Conservation (phyloP, 1,140 invertebrate genomes). For the Lepidostoma basale region DNA sequence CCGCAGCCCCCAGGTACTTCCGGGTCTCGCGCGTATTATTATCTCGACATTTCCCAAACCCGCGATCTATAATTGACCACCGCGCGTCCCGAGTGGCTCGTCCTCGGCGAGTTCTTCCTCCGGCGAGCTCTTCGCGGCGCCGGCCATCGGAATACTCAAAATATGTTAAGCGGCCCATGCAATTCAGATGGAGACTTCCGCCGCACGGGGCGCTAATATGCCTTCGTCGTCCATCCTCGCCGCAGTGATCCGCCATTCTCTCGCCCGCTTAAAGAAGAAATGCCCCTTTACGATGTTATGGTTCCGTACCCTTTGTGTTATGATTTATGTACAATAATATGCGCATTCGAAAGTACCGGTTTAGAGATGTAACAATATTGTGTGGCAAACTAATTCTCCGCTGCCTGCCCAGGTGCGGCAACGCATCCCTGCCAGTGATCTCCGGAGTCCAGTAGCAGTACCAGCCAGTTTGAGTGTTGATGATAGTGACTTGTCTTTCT, state of each 20-base stretch:
- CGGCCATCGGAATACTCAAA: conserved; percentile 10
- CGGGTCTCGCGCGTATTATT: conserved; percentile 58
- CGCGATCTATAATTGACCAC: conserved; percentile 13
- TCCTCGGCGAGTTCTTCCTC: background rate
- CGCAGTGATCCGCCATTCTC: background rate
- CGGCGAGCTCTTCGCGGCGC: background rate
- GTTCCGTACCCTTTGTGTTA: background rate
- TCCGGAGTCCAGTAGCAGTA: too few species aligned
- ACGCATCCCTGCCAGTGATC: too few species aligned
- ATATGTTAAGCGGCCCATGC: conserved; percentile 29
- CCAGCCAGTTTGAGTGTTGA: too few species aligned
- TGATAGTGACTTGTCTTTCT: too few species aligned
- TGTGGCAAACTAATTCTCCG: background rate
- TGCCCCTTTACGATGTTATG: background rate
- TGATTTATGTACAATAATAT: background rate
- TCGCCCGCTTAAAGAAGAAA: background rate
- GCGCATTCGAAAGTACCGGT: background rate
- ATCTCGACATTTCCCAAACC: background rate
- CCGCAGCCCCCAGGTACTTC: conserved; percentile 55
- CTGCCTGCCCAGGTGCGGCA: background rate
- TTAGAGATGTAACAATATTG: background rate
- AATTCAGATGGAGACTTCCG: conserved; percentile 19
- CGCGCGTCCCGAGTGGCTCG: background rate
- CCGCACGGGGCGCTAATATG: background rate
- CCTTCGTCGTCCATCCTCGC: background rate